Percentiles rank a stretch among this genome's conserved stretches.
Evolutionary conservation across 2,888 invertebrate species (phyloP).

Genomic region (Pardosa pseudoannulata): DNA sequence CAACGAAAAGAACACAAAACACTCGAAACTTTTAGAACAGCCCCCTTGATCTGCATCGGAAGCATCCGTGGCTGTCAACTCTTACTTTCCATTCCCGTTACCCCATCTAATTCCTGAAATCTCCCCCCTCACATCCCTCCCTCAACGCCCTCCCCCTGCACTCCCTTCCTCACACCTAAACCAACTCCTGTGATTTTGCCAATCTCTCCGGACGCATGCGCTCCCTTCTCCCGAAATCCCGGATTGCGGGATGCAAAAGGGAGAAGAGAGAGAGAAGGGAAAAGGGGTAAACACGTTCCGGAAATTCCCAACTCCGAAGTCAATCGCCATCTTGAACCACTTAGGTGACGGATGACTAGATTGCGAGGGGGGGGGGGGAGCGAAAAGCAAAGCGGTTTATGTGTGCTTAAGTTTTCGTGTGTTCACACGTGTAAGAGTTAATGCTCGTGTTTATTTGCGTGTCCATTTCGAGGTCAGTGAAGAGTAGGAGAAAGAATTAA

Average conservation of each 20-base stretch:
- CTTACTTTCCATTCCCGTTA: constrained; percentile 42
- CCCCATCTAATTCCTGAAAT: constrained; percentile 59
- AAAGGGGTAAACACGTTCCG: background rate
- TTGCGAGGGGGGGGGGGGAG: background rate
- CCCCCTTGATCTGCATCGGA: constrained; percentile 6
- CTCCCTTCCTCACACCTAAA: constrained; percentile 33
- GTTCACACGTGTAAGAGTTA: too few relatives aligned
- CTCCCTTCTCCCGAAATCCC: background rate
- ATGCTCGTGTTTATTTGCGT: too few relatives aligned
- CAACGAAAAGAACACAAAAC: too few relatives aligned
- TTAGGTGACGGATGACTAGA: background rate
- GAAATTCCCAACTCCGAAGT: constrained; percentile 3
- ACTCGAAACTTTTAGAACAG: background rate
- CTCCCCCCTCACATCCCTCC: constrained; percentile 28
- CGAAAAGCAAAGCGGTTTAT: background rate
- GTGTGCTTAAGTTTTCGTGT: background rate
- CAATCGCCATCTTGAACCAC: constrained; percentile 15
- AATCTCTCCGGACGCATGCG: constrained; percentile 17
- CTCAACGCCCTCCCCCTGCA: background rate
- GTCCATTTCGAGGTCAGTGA: too few relatives aligned
- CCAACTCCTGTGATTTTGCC: constrained; percentile 43
- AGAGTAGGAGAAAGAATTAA: too few relatives aligned
- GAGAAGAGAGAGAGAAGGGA: background rate
- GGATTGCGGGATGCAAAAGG: background rate
- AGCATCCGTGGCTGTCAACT: constrained; percentile 46